These are phyloP conservation scores for Psittacula derbiana DNA, from an alignment of 2,797 vertebrate species.

Conservation along the genomic window DNA sequence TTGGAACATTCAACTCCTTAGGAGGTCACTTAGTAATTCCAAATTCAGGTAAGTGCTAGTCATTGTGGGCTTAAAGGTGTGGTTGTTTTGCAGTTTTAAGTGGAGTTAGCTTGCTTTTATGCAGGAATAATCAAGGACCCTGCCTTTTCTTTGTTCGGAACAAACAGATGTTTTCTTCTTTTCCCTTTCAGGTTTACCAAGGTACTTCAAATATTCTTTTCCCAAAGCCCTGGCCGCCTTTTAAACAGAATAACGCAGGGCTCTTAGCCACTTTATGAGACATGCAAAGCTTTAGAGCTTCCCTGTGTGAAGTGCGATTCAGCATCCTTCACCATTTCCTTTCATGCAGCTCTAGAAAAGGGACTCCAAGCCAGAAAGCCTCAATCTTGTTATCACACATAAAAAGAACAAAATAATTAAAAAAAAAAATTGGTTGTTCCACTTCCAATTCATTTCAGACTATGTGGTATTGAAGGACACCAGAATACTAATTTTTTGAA, in stretches of 20 bases:
- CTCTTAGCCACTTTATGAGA: neutral
- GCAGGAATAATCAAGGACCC: neutral
- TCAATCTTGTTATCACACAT: neutral
- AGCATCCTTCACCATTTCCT: slow-evolving; percentile 17
- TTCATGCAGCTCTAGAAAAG: neutral
- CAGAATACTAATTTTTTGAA: slow-evolving; percentile 12
- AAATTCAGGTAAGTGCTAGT: slow-evolving; percentile 86
- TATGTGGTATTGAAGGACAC: neutral
- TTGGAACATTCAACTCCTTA: slow-evolving; percentile 95
- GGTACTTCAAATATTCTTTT: neutral
- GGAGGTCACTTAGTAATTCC: slow-evolving; percentile 95
- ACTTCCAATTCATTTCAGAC: slow-evolving; percentile 1
- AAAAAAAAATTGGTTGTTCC: slow-evolving; percentile 37
- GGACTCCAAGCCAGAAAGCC: neutral
- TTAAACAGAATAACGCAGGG: neutral
- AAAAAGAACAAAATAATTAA: slow-evolving; percentile 61
- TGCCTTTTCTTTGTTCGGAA: neutral
- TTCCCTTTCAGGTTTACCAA: neutral
- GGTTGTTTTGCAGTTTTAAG: neutral
- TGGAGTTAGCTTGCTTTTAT: neutral
- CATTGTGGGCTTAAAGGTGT: neutral
- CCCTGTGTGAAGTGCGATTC: neutral
- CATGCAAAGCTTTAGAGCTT: neutral
- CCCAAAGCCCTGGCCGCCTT: neutral
- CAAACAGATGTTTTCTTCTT: neutral